These are phyloP conservation scores for Balearica regulorum DNA, from an alignment of 2,797 vertebrate genomes.

Conservation along the genomic window DNA sequence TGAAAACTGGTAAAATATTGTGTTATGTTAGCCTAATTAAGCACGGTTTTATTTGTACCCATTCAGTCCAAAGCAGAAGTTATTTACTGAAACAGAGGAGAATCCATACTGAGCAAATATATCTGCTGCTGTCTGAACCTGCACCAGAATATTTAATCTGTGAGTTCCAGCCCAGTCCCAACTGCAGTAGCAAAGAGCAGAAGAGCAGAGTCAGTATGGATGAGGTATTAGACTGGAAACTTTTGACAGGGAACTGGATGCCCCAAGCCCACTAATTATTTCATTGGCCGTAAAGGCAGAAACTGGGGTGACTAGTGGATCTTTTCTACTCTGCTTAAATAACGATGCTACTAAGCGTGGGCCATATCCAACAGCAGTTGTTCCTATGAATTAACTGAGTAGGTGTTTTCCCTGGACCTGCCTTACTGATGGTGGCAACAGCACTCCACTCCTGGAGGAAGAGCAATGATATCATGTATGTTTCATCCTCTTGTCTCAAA, in stretches of 20 bases:
- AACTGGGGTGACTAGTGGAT: background rate
- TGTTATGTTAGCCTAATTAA: background rate
- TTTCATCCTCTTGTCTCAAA: background rate
- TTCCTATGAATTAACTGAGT: background rate
- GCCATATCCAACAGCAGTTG: background rate
- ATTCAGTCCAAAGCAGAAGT: background rate
- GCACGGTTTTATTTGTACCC: background rate
- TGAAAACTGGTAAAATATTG: background rate
- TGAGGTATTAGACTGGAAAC: background rate
- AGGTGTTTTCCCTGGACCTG: background rate
- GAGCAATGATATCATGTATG: background rate
- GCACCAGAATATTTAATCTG: background rate
- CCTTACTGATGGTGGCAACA: background rate
- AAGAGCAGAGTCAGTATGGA: background rate
- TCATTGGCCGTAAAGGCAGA: background rate
- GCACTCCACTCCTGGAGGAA: background rate
- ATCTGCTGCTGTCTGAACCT: background rate
- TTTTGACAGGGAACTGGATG: background rate
- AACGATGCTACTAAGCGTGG: background rate
- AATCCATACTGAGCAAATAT: background rate
- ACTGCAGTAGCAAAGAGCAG: background rate
- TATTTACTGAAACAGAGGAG: background rate
- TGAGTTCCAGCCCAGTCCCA: background rate
- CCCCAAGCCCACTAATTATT: background rate
- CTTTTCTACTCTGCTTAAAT: background rate